These are phyloP conservation scores for Gymnopithys bicolor DNA, from an alignment of 2,797 vertebrate genomes.

Conservation along the genomic window DNA sequence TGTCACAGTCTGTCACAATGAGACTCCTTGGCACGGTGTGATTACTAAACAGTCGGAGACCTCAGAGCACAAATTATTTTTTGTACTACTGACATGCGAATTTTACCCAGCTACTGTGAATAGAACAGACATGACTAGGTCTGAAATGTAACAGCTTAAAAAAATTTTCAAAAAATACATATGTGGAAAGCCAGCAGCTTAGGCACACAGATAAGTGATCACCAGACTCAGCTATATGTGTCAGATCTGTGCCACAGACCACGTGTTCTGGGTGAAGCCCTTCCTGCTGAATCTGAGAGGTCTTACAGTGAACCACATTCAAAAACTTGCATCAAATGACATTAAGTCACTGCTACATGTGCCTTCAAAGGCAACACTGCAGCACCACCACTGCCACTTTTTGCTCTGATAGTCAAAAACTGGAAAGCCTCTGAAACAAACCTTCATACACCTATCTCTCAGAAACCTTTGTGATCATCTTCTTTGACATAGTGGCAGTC, in stretches of 20 bases:
- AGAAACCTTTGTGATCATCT: rapidly evolving
- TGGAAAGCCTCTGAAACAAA: background rate
- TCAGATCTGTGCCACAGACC: rapidly evolving
- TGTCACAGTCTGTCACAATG: background rate
- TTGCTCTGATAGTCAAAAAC: background rate
- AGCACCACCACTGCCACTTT: background rate
- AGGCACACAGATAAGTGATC: background rate
- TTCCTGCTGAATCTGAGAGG: background rate
- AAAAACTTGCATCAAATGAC: background rate
- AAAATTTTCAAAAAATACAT: background rate
- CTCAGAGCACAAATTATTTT: background rate
- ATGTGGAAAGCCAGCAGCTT: background rate
- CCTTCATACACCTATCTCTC: background rate
- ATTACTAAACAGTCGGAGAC: background rate
- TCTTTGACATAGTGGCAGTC: background rate
- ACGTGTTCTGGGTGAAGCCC: background rate
- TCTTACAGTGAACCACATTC: background rate
- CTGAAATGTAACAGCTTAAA: background rate
- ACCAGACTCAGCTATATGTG: rapidly evolving
- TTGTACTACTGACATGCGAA: background rate
- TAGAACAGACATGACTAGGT: background rate
- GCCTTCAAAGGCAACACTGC: background rate
- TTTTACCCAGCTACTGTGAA: background rate
- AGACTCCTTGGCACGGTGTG: rapidly evolving
- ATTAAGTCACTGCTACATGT: background rate